Evolutionary conservation across 1,140 invertebrate species (phyloP).

Genomic region (Ditylenchus dipsaci): DNA sequence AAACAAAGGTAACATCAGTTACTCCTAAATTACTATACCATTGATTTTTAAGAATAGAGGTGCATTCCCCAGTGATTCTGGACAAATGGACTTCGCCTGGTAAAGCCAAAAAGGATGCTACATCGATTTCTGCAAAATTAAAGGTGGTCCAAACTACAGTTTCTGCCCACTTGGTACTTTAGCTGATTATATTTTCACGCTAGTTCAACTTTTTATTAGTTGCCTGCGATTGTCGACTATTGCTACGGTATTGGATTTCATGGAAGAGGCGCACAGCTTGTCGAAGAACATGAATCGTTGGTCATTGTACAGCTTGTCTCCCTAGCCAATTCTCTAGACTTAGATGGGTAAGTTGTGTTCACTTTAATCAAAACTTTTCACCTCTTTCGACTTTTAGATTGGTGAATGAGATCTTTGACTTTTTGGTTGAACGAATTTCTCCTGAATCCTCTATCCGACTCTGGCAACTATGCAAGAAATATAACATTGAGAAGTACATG

Average conservation of each 20-base stretch:
- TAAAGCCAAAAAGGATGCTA: background rate
- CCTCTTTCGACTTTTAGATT: background rate
- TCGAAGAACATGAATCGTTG: background rate
- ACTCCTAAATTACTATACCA: too few species aligned
- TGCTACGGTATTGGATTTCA: background rate
- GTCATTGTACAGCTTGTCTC: background rate
- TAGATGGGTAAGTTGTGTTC: background rate
- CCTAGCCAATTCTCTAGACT: background rate
- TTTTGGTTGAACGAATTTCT: background rate
- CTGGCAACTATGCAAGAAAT: background rate
- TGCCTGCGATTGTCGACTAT: background rate
- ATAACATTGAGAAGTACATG: background rate
- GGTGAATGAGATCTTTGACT: background rate
- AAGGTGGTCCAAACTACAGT: background rate
- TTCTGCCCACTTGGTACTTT: background rate
- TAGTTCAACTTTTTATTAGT: background rate
- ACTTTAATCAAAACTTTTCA: background rate
- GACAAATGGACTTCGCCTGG: background rate
- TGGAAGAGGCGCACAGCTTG: background rate
- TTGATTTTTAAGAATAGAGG: background rate
- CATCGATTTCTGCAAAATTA: background rate
- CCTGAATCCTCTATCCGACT: background rate
- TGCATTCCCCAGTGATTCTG: background rate
- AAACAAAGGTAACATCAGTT: too few species aligned
- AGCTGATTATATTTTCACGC: background rate